Conservation (phyloP, 1,140 invertebrate genomes). For the Sminthurinus signatus region DNA sequence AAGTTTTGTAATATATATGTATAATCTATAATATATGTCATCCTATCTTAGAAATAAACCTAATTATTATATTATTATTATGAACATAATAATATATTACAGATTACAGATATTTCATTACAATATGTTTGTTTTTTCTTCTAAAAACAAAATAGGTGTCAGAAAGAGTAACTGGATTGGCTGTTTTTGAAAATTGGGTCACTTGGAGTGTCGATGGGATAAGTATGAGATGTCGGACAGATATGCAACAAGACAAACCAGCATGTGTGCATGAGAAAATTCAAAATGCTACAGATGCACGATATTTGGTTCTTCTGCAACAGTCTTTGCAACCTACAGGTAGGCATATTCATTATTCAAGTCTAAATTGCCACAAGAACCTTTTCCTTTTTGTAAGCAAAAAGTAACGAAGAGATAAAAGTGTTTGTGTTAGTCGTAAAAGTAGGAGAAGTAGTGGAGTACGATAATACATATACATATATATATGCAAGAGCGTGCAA, state of each 20-base stretch:
- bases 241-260: conserved; percentile 5
- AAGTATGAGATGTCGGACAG: conserved; percentile 4
- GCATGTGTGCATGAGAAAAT: conserved; percentile 4
- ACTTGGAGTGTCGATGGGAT: conserved; percentile 14
- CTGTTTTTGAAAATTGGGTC: conserved; percentile 18
- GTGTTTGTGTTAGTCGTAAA: neutral
- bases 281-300: neutral
- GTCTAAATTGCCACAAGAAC: neutral
- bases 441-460: neutral
- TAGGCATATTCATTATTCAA: neutral
- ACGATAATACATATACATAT: neutral
- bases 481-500: too few species aligned
- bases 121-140: neutral
- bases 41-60: neutral
- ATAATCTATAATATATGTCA: neutral
- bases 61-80: neutral
- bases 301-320: conserved; percentile 3
- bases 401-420: neutral
- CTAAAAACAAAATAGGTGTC: conserved; percentile 3
- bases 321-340: conserved; percentile 21
- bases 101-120: neutral
- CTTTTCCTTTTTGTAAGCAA: neutral
- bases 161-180: neutral
- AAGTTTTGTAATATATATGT: neutral
- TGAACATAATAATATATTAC: neutral